phyloP scores from a whole-genome alignment of 2,113 vertebrate genomes.

The Grus americana region DNA sequence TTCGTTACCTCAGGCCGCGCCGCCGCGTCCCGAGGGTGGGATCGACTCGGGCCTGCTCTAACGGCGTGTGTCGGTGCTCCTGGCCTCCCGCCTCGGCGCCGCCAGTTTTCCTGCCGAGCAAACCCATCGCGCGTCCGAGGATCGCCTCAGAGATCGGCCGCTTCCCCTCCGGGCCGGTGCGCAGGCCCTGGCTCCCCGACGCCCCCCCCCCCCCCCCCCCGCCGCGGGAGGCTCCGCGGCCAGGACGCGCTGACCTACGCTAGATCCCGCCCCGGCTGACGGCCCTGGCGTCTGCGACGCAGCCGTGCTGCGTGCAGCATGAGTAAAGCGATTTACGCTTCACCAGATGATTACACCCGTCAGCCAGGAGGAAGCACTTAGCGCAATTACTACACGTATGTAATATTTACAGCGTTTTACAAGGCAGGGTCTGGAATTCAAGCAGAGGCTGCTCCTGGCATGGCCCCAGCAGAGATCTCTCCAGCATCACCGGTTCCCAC shows the following conservation, averaged over 20 bases:
- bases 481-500: background rate
- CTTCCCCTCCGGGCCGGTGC: no score
- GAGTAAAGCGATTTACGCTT: no score
- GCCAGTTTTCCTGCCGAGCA: no score
- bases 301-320: background rate
- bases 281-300: background rate
- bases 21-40: no score
- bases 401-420: no score
- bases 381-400: background rate
- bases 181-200: background rate
- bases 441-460: background rate
- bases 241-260: accelerated
- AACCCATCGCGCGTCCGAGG: background rate
- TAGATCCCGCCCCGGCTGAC: accelerated
- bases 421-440: background rate
- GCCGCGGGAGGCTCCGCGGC: background rate
- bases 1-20: no score
- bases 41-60: no score
- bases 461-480: background rate
- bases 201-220: background rate
- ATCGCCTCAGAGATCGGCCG: background rate
- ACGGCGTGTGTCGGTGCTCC: no score
- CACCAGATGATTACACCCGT: accelerated
- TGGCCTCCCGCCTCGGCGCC: background rate
- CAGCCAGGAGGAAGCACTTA: background rate